Base-by-base conservation (phyloP, 1,140 invertebrate species). In the Zaprionus tsacasi region DNA sequence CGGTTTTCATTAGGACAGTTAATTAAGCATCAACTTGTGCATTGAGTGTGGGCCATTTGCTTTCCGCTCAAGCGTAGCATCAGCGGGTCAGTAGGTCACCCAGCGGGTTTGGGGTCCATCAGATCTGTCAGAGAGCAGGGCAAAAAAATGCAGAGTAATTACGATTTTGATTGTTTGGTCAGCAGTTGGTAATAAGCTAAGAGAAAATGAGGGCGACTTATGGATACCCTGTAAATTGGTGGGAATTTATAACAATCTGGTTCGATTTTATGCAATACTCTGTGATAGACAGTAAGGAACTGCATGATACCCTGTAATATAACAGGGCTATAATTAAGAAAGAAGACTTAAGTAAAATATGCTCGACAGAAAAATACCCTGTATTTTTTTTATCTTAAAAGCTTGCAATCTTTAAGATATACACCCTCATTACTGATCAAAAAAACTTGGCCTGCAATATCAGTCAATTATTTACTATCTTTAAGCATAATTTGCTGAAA, bases 1-100 rank as follows among this genome's bases (percentile, higher is more conserved):
- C 48, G 60, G 58, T 61, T 76, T 87, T 75, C 82, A 86, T 77
- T 86, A 77, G 64, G 68, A 64, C 74, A 88, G 81, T 88, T 88
- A 88, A 88, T 88, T 89, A 85, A 79, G 78, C 75, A 67, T 70
- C 45, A 65, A 65, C 57, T 68, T 61, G 70, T 61, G 70, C 70
- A 67, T 64, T 30, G 57, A 66, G 73, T 64, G 72, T 67, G 33
- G 72, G 61, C 43, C 45, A 60, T 68, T 68, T 65, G 25, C 45
- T 25, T 27, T 43, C 17, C 50, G 7, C 25, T 6, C 43, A 45
- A 17, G 11, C 10, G 38, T 30, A 43, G 8, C 17, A 1, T 12
- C 30, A 55, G 17, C n/a, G 45, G 15, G 45, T 50, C 17, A 21
- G 21, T n/a, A n/a, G n/a, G n/a, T n/a, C n/a, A n/a, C n/a, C n/a